Evolutionary conservation across 1,140 invertebrate genomes (phyloP).

Genomic region (Tigriopus japonicus): DNA sequence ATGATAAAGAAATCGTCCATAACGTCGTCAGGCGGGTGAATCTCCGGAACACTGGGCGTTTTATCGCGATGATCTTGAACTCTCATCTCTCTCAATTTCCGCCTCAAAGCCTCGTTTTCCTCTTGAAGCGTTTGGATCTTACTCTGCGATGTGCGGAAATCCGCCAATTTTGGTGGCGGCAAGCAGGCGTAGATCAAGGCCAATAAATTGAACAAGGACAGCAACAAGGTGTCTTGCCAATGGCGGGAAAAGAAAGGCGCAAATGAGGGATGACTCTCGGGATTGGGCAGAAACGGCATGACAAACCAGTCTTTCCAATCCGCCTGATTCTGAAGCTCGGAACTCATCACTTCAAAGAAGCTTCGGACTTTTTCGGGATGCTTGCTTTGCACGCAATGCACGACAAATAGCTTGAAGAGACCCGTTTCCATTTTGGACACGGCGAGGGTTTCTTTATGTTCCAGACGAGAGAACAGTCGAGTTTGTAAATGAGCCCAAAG

Average conservation of each 20-base stretch:
- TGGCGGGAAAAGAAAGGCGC: conserved; percentile 71
- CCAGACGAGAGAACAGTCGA: conserved; percentile 63
- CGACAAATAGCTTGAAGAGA: conserved; percentile 68
- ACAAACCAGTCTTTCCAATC: conserved; percentile 97
- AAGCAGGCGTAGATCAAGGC: conserved; percentile 61
- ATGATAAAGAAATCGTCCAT: conserved; percentile 85
- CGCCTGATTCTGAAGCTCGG: conserved; percentile 62
- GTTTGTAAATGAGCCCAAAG: conserved; percentile 70
- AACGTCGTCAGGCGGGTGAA: conserved; percentile 32
- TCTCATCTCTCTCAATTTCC: conserved; percentile 26
- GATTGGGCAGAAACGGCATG: conserved; percentile 71
- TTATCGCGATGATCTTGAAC: conserved; percentile 15
- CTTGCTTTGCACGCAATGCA: conserved; percentile 59
- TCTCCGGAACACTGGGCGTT: conserved; percentile 4
- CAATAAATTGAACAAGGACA: conserved; percentile 86
- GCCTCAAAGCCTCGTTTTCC: conserved; percentile 51
- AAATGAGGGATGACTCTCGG: conserved; percentile 71
- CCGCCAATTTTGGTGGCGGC: conserved; percentile 58
- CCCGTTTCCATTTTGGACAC: conserved; percentile 72
- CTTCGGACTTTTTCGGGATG: conserved; percentile 66
- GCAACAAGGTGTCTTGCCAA: conserved; percentile 82
- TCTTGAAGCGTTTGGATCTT: conserved; percentile 58
- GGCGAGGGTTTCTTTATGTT: conserved; percentile 54
- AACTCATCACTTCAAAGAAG: conserved; percentile 70
- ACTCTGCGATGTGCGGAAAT: conserved; percentile 62